Base-by-base conservation (phyloP, 2,113 vertebrate genomes). In the Hemicordylus capensis region DNA sequence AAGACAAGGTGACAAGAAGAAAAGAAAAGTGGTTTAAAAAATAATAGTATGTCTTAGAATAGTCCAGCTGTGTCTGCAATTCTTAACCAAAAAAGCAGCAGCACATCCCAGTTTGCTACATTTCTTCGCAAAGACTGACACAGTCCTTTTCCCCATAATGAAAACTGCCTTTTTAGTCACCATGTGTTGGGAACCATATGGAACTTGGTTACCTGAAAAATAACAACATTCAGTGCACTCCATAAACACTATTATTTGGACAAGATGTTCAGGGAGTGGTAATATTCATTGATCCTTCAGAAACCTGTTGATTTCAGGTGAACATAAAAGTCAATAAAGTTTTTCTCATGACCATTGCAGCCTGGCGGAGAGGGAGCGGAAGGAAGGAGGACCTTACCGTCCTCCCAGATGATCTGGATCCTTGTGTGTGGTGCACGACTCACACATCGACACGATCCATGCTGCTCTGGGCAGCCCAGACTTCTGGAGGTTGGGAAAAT, bases 31-130 rank as follows among this genome's bases (percentile, higher is more conserved):
- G 3, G 7, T 20, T 19, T 24, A 58, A 1, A 24, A 88, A 85
- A 81, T 84, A 76, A 44, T 85, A 46, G 37, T 83, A 42, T 59
- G 54, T 1, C 15, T 44, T 46, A 73, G 54, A 73, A 61, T 73
- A 83, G 81, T n/a, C 39, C n/a, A 61, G 81, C 69, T 73, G 54
- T 73, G 54, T 59, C 67, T 59, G 56, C 69, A 83, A 73, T 83
- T 83, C 19, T 73, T 59, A 63, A 39, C 76, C 3, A 17, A 75
- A 15, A 11, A 44, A 20, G 20, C 26, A n/a, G 39, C 34, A 31
- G 39, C 4, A 67, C 28, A 59, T 44, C 26, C 26, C 11, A 59
- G 63, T 24, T 59, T 72, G 10, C 39, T 19, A 59, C 24, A 26
- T 72, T 39, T 56, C 6, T 44, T 11, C 26, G 48, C 14, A 17